Evolutionary conservation across 92 coral and sea anemone genomes (phyloP).

Genomic region (Zoanthus sociatus): DNA sequence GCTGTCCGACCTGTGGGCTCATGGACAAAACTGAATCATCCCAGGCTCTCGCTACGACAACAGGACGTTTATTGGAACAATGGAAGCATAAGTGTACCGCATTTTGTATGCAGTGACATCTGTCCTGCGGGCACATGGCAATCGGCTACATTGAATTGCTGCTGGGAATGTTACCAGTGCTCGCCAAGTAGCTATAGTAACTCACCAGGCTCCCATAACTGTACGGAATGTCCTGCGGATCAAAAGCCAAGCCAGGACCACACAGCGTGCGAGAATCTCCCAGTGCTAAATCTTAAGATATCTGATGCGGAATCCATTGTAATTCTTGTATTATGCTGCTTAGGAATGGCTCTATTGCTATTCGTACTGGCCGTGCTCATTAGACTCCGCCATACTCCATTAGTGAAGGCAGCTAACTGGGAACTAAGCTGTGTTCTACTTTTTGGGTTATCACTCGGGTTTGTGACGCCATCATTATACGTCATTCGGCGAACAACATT

Average conservation of each 20-base stretch:
- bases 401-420: slow-evolving; percentile 77
- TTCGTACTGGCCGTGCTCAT: slow-evolving; percentile 60
- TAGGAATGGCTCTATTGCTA: slow-evolving; percentile 41
- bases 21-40: slow-evolving; percentile 62
- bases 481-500: slow-evolving; percentile 55
- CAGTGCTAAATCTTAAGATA: slow-evolving; percentile 48
- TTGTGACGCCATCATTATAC: slow-evolving; percentile 52
- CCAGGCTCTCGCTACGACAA: slow-evolving; percentile 47
- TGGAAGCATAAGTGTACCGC: slow-evolving; percentile 60
- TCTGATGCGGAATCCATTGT: slow-evolving; percentile 53
- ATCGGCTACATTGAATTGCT: slow-evolving; percentile 67
- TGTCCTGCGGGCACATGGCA: slow-evolving; percentile 77
- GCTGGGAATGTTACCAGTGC: slow-evolving; percentile 83
- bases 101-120: slow-evolving; percentile 68
- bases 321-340: slow-evolving; percentile 43
- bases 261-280: slow-evolving; percentile 63
- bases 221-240: slow-evolving; percentile 66
- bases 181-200: slow-evolving; percentile 52
- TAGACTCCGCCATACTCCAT: slow-evolving; percentile 64
- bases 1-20: slow-evolving; percentile 65
- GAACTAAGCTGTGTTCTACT: slow-evolving; percentile 70
- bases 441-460: slow-evolving; percentile 65
- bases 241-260: slow-evolving; percentile 59
- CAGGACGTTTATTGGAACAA: slow-evolving; percentile 68
- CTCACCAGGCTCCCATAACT: slow-evolving; percentile 65